Percentiles rank a stretch among this genome's conserved stretches.
Evolutionary conservation across 2,888 invertebrate genomes (phyloP).

Genomic region (Polyommatus iphigenia): DNA sequence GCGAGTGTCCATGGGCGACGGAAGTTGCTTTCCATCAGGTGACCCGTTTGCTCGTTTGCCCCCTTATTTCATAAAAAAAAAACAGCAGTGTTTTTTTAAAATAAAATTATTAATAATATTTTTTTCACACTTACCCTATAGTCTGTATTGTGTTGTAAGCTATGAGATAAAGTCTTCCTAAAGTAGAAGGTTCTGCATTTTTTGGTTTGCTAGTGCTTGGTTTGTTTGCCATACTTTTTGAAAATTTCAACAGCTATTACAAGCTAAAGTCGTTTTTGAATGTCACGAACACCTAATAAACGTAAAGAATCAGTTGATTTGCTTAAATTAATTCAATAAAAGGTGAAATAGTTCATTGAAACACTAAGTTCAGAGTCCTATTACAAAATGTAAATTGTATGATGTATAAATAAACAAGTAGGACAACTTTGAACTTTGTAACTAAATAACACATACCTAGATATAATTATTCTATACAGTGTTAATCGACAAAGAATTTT

Average conservation of each 20-base stretch:
- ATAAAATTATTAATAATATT: not conserved
- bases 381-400: conserved; percentile 7
- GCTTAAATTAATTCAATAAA: not conserved
- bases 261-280: not conserved
- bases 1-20: too few species aligned
- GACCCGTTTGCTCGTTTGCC: too few species aligned
- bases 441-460: not conserved
- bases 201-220: conserved; percentile 49
- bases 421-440: conserved; percentile 6
- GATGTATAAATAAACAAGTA: not conserved
- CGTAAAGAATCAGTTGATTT: not conserved
- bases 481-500: not conserved
- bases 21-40: too few species aligned
- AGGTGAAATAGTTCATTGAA: conserved; percentile 25
- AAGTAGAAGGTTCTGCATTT: conserved; percentile 70
- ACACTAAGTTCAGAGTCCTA: conserved; percentile 20
- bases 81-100: too few species aligned
- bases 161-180: conserved; percentile 83
- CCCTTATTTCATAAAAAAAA: too few species aligned
- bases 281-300: conserved; percentile 12
- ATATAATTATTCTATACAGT: not conserved
- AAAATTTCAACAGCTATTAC: not conserved
- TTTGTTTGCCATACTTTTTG: conserved; percentile 47
- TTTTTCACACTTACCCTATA: conserved; percentile 81
- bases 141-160: conserved; percentile 87